Evolutionary conservation across 2,888 invertebrate genomes (phyloP), one percentile per base, ranked within the genome.

Genomic region (Tortrix viridana): DNA sequence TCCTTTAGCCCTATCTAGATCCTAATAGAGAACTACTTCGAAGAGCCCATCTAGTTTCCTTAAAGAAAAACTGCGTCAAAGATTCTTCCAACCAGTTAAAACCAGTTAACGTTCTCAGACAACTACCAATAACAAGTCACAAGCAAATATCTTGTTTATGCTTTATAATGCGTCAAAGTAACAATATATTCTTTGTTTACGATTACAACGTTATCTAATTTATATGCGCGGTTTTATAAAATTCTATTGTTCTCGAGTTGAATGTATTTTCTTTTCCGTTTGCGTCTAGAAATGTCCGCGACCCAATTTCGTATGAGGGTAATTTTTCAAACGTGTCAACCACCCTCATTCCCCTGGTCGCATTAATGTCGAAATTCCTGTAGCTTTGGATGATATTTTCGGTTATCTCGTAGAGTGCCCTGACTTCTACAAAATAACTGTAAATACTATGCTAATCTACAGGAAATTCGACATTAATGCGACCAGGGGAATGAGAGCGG

Each of bases 71-170:
- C 43, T 20, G 16, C 26, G 20, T 49, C 6, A 49, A 46, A 43
- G 54, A 48, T 43, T 37, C 5, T 3, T 19, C 16, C 19, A 32
- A 22, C 26, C 49, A 12, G 12, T 3, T 32, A 32, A 32, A 32
- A 32, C 32, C 32, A 3, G 32, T 32, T 32, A 9, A 32, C 32
- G 12, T 26, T 26, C 32, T 1, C 32, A 9, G n/a, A 41, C 16
- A 16, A 9, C n/a, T 44, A 44, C n/a, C 19, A 19, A 18, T 16
- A 41, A 49, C 43, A 23, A 23, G 53, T 32, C 54, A 32, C 38
- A 7, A 49, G 19, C 26, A 56, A 49, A 55, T n/a, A 55, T 26
- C 18, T 37, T 61, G 49, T 61, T 61, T 44, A 43, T 37, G 43
- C 43, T 5, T 22, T 47, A 5, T 20, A 9, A 22, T 41, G 37